A percentile compares a stretch with the other conserved stretches of the same genome.
Conservation (phyloP, 2,113 vertebrate genomes). For the Pangasianodon gigas region DNA sequence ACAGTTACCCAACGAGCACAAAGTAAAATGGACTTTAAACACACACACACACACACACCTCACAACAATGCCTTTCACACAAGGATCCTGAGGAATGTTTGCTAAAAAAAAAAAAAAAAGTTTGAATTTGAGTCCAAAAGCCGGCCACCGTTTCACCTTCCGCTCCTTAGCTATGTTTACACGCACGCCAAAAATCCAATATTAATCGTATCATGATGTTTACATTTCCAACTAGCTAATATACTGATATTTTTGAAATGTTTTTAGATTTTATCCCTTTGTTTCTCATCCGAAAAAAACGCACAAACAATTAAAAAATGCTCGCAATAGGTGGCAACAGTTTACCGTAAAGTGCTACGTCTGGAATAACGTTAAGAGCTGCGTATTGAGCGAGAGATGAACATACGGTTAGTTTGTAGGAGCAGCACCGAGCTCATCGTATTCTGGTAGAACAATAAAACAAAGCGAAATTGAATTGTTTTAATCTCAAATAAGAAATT, state of each 20-base stretch:
- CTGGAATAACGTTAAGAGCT: not conserved
- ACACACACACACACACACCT: constrained; percentile 32
- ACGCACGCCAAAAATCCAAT: not conserved
- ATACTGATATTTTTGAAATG: not conserved
- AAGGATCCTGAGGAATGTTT: constrained; percentile 59
- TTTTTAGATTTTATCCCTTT: not conserved
- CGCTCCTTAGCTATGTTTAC: too few species aligned
- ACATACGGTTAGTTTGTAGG: not conserved
- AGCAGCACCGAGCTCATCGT: not conserved
- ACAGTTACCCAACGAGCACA: constrained; percentile 28
- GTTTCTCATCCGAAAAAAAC: not conserved
- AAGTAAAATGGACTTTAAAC: not conserved
- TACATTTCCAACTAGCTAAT: not conserved
- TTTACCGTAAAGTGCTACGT: not conserved
- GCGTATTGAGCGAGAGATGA: not conserved
- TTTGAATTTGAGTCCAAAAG: not conserved
- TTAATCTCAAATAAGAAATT: too few species aligned
- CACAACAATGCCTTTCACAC: constrained; percentile 66
- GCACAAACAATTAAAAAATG: not conserved
- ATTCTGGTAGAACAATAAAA: too few species aligned
- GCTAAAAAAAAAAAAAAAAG: too few species aligned
- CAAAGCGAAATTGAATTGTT: too few species aligned
- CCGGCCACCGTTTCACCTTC: not conserved
- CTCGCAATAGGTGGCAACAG: not conserved
- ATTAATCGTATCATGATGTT: not conserved